Conservation (phyloP, 2,797 vertebrate species). For the Clangula hyemalis region DNA sequence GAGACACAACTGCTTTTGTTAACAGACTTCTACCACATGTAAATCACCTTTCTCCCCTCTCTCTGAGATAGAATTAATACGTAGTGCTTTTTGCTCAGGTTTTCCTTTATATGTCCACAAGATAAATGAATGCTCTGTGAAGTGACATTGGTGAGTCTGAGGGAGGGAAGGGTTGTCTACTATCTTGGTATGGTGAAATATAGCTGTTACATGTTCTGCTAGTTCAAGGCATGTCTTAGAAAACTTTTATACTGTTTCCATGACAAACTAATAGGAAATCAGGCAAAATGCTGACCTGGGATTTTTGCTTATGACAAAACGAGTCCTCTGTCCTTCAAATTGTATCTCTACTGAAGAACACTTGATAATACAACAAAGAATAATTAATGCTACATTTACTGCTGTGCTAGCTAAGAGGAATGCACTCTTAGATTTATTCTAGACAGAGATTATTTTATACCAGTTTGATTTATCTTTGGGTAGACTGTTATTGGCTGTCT, state of each 20-base stretch:
- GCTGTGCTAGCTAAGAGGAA: neutral
- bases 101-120: neutral
- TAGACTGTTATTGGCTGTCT: neutral
- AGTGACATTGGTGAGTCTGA: neutral
- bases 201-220: neutral
- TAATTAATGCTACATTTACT: slow-evolving; percentile 19
- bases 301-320: slow-evolving; percentile 19
- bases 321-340: slow-evolving; percentile 4
- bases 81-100: neutral
- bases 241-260: neutral
- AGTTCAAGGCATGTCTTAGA: neutral
- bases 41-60: neutral
- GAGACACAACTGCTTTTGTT: neutral
- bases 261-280: slow-evolving; percentile 11
- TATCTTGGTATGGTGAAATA: slow-evolving; percentile 15
- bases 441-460: neutral
- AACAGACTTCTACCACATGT: neutral
- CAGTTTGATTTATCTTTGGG: slow-evolving; percentile 38
- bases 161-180: neutral
- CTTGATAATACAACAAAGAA: neutral
- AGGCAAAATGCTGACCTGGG: slow-evolving; percentile 6
- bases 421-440: neutral
- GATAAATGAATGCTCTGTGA: neutral
- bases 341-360: neutral
- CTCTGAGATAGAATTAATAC: neutral